These are phyloP conservation scores for Agrotis clavis DNA, from an alignment of 2,888 invertebrate species.

Conservation along the genomic window DNA sequence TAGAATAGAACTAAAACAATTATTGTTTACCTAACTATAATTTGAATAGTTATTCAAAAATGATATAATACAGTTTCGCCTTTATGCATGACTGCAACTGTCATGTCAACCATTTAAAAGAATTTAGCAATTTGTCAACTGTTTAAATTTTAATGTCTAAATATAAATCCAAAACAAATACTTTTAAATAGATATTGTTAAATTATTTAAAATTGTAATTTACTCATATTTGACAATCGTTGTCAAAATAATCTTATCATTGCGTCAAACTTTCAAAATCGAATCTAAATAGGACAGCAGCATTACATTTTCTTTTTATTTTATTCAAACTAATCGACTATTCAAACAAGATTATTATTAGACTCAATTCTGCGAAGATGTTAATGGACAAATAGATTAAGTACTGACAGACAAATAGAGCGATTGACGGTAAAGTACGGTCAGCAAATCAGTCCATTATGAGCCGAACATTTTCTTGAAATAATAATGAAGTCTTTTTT, in stretches of 20 bases:
- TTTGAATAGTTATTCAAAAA: too few species aligned
- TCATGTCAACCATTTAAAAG: conserved; percentile 23
- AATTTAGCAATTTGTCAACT: conserved; percentile 21
- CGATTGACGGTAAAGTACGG: conserved; percentile 6
- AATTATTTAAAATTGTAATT: not conserved
- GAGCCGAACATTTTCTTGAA: not conserved
- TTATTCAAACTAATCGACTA: conserved; percentile 2
- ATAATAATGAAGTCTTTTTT: not conserved
- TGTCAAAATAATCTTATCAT: not conserved
- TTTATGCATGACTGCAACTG: not conserved
- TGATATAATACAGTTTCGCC: conserved; percentile 8
- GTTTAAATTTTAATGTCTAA: conserved; percentile 3
- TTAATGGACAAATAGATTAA: conserved; percentile 26
- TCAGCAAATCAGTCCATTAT: conserved; percentile 5
- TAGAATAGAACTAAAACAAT: not conserved
- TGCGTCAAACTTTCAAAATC: not conserved
- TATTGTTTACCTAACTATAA: not conserved
- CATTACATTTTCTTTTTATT: not conserved
- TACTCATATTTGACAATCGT: not conserved
- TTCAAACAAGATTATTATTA: conserved; percentile 9
- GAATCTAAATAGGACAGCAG: not conserved
- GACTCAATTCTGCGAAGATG: conserved; percentile 6
- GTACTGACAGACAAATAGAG: conserved; percentile 7
- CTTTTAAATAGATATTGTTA: not conserved
- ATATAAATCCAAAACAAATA: conserved; percentile 10